These are phyloP conservation scores for Pycnonotus jocosus DNA, from an alignment of 2,113 vertebrate species.

Conservation along the genomic window DNA sequence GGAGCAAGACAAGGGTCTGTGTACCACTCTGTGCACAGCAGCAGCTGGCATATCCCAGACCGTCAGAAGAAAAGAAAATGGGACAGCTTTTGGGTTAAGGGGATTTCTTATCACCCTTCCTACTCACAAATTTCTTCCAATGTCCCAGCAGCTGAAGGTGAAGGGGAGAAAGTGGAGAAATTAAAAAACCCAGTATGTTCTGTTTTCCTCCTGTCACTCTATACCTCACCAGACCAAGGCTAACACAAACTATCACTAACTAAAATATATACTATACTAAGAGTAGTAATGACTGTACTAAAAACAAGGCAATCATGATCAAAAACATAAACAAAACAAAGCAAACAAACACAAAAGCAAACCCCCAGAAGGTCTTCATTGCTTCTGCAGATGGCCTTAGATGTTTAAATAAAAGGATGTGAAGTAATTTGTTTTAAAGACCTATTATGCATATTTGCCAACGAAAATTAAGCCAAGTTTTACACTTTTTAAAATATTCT, in stretches of 20 bases:
- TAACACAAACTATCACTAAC: neutral
- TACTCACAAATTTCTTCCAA: neutral
- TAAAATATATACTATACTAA: neutral
- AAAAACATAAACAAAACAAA: neutral
- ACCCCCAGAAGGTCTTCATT: neutral
- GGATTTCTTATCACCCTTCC: neutral
- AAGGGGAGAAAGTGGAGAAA: neutral
- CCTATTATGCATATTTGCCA: neutral
- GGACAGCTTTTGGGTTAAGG: neutral
- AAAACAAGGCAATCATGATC: neutral
- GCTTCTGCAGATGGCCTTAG: neutral
- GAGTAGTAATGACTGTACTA: neutral
- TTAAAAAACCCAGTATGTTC: accelerated
- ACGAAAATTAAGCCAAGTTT: neutral
- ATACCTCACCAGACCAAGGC: neutral
- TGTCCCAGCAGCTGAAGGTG: neutral
- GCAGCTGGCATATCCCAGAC: neutral
- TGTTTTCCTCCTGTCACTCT: neutral
- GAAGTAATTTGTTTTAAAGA: neutral
- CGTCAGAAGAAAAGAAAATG: accelerated
- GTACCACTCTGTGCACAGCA: neutral
- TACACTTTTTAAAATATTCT: neutral
- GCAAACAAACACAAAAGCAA: neutral
- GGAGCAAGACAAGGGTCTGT: neutral
- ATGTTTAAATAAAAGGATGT: neutral